phyloP scores from a whole-genome alignment of 2,888 invertebrate genomes.

The Drosophila fulvimacula region DNA sequence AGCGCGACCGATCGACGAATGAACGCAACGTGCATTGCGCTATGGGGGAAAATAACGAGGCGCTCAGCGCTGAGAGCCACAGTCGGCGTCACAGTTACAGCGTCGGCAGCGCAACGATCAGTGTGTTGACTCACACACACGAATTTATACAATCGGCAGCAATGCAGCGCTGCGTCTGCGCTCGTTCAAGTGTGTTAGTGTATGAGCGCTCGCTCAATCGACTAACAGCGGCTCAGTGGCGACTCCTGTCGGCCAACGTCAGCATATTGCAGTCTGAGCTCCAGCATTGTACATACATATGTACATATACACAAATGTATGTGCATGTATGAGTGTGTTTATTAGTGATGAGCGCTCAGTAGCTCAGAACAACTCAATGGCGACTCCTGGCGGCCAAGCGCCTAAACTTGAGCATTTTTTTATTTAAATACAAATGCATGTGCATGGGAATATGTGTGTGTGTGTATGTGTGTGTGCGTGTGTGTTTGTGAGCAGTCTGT shows the following conservation, averaged over 20 bases:
- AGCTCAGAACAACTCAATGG: too few relatives aligned
- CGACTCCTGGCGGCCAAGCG: constrained; percentile 34
- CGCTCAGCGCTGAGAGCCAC: constrained; percentile 43
- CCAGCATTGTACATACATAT: neutral
- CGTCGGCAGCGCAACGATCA: constrained; percentile 38
- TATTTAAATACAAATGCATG: neutral
- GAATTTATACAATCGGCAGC: constrained; percentile 1
- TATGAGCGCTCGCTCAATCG: constrained; percentile 11
- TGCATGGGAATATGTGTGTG: neutral
- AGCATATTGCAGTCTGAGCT: constrained; percentile 36
- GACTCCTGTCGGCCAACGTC: constrained; percentile 36
- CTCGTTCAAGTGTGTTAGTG: neutral
- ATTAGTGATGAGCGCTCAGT: constrained; percentile 11
- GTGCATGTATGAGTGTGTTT: neutral
- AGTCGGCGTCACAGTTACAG: constrained; percentile 20
- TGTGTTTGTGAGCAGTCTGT: constrained; percentile 2
- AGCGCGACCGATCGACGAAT: constrained; percentile 78
- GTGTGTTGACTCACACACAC: constrained; percentile 13
- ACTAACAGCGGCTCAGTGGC: constrained; percentile 19
- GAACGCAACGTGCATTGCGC: constrained; percentile 73
- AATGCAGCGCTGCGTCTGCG: neutral
- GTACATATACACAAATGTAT: neutral
- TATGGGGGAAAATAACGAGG: constrained; percentile 61
- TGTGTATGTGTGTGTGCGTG: neutral
- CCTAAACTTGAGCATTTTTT: constrained; percentile 18